Conservation (phyloP, 37 sponge, comb jelly and placozoan species). For the Oscarella lobularis region DNA sequence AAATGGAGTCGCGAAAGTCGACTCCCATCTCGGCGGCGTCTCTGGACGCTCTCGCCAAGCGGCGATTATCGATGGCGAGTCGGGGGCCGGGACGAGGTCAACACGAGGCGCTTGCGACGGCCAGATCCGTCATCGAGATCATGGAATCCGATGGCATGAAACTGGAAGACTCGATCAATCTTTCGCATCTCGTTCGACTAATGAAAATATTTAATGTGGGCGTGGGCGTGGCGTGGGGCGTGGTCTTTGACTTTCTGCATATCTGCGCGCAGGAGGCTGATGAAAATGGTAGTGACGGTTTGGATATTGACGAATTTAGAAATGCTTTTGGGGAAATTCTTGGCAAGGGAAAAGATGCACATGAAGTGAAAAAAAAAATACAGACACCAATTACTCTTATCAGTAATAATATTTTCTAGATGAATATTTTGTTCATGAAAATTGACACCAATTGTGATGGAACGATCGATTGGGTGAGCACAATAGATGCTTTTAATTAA, state of each 20-base stretch:
- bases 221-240: background rate
- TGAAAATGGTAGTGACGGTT: conserved; percentile 73
- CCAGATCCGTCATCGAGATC: too few relatives aligned
- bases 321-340: conserved; percentile 56
- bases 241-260: conserved; percentile 5
- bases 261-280: conserved; percentile 39
- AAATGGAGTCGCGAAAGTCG: too few relatives aligned
- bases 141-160: conserved; percentile 15
- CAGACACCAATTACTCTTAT: background rate
- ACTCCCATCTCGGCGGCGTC: too few relatives aligned
- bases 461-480: conserved; percentile 77
- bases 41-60: too few relatives aligned
- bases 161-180: conserved; percentile 65
- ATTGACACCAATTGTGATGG: conserved; percentile 88
- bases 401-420: conserved; percentile 12
- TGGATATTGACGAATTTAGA: conserved; percentile 78
- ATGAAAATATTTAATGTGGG: conserved; percentile 75
- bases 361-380: conserved; percentile 21
- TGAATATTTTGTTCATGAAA: conserved; percentile 81
- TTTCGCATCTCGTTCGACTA: conserved; percentile 64
- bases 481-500: background rate
- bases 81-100: too few relatives aligned
- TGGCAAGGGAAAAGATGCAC: conserved; percentile 40
- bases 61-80: too few relatives aligned
- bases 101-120: too few relatives aligned